phyloP scores from a whole-genome alignment of 2,888 invertebrate genomes.

The Leptopilina syphax region DNA sequence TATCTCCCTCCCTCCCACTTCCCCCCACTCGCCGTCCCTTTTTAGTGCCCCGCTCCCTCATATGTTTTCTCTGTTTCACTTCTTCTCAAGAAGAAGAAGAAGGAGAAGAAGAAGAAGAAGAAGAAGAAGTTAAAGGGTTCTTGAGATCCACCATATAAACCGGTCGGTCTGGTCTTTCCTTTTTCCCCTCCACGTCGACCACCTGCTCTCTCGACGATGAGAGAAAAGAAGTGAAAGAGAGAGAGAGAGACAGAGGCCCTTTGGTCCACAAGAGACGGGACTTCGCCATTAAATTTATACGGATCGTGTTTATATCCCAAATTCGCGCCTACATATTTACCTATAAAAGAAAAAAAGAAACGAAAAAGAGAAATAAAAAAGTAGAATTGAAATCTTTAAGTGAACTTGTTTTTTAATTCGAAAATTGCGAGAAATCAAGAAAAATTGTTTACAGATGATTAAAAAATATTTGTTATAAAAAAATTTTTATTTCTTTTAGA shows the following conservation, averaged over 20 bases:
- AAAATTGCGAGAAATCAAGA: too few species aligned
- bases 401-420: too few species aligned
- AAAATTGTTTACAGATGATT: too few species aligned
- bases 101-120: conserved; percentile 52
- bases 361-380: neutral
- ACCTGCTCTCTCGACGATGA: conserved; percentile 68
- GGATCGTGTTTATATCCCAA: conserved; percentile 67
- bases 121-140: conserved; percentile 61
- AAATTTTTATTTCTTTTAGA: too few species aligned
- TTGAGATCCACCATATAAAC: conserved; percentile 72
- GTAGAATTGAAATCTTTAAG: too few species aligned
- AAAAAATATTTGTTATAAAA: too few species aligned
- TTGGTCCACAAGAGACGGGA: conserved; percentile 61
- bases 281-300: conserved; percentile 74
- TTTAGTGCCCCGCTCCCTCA: conserved; percentile 42
- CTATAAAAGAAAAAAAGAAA: neutral
- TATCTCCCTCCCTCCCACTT: neutral
- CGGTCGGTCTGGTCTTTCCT: conserved; percentile 74
- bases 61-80: conserved; percentile 44
- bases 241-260: conserved; percentile 58
- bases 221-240: too few species aligned
- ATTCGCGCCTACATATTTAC: conserved; percentile 61
- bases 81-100: conserved; percentile 53
- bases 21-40: conserved; percentile 42
- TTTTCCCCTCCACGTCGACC: conserved; percentile 67